Percentiles rank a stretch among this genome's conserved stretches.
phyloP scores from a whole-genome alignment of 2,113 vertebrate genomes.

The Istiophorus platypterus region DNA sequence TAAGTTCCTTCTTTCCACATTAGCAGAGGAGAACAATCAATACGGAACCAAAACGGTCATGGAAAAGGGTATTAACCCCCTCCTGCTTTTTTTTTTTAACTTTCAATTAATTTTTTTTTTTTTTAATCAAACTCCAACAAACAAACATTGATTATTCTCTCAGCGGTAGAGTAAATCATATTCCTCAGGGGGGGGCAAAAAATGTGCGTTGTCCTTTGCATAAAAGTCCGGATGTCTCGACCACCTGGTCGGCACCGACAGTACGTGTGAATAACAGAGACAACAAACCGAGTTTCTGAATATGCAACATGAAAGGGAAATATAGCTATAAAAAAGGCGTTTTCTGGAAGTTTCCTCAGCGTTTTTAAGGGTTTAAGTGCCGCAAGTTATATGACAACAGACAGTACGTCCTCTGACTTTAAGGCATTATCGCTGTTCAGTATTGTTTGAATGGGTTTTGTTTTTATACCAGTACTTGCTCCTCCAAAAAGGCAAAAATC shows the following conservation, averaged over 20 bases:
- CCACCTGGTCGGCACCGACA: no score
- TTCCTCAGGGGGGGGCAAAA: no score
- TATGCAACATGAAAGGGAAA: not conserved
- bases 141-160: no score
- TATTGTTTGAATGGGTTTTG: not conserved
- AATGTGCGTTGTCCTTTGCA: no score
- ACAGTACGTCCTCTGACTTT: slow-evolving; percentile 16
- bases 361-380: not conserved
- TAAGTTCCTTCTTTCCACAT: no score
- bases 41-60: not conserved
- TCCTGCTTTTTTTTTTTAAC: not conserved
- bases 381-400: not conserved
- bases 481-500: not conserved
- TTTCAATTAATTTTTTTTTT: no score
- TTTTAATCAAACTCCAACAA: no score
- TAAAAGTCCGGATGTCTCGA: no score
- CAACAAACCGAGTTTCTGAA: not conserved
- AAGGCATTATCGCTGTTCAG: slow-evolving; percentile 36
- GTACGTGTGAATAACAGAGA: no score
- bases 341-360: not conserved
- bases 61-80: not conserved
- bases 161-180: not conserved
- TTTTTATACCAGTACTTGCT: no score
- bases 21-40: not conserved
- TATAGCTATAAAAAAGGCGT: not conserved